Percentiles rank a stretch among this genome's conserved stretches.
Evolutionary conservation across 1,140 invertebrate species (phyloP).

Genomic region (Archegozetes longisetosus): DNA sequence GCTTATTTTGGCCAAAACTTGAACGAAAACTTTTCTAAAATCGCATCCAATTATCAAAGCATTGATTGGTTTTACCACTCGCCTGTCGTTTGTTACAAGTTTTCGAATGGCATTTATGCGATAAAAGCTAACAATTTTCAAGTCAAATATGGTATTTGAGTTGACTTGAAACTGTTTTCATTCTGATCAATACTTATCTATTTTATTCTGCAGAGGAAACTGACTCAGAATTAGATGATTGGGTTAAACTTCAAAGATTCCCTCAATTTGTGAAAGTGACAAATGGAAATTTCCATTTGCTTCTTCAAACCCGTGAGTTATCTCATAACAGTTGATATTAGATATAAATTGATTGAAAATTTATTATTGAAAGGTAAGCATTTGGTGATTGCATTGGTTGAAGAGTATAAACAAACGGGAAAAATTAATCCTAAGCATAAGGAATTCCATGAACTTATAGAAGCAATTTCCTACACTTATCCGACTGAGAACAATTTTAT

Average conservation of each 20-base stretch:
- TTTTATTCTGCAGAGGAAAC: slow-evolving; percentile 12
- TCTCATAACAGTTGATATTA: not conserved
- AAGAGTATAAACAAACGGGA: slow-evolving; percentile 7
- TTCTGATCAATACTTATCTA: not conserved
- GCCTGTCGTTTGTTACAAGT: not conserved
- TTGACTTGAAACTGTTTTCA: not conserved
- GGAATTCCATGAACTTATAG: slow-evolving; percentile 61
- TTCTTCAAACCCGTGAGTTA: slow-evolving; percentile 63
- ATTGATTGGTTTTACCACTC: slow-evolving; percentile 17
- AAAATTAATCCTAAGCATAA: slow-evolving; percentile 1
- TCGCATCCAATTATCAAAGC: not conserved
- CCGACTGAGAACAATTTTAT: slow-evolving; percentile 67
- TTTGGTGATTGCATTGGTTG: slow-evolving; percentile 11
- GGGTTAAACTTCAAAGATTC: slow-evolving; percentile 81
- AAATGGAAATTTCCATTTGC: slow-evolving; percentile 37
- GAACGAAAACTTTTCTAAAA: slow-evolving; percentile 29
- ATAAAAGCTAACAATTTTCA: slow-evolving; percentile 8
- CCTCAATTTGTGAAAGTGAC: slow-evolving; percentile 73
- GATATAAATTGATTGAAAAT: too few relatives aligned
- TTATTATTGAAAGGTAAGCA: slow-evolving; percentile 3
- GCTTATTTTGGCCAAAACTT: slow-evolving; percentile 60
- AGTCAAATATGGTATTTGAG: slow-evolving; percentile 3
- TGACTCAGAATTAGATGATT: slow-evolving; percentile 46
- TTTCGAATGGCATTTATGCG: slow-evolving; percentile 5
- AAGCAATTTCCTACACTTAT: slow-evolving; percentile 58